Base-by-base conservation (phyloP, 2,113 vertebrate genomes). In the Anolis sagrei region DNA sequence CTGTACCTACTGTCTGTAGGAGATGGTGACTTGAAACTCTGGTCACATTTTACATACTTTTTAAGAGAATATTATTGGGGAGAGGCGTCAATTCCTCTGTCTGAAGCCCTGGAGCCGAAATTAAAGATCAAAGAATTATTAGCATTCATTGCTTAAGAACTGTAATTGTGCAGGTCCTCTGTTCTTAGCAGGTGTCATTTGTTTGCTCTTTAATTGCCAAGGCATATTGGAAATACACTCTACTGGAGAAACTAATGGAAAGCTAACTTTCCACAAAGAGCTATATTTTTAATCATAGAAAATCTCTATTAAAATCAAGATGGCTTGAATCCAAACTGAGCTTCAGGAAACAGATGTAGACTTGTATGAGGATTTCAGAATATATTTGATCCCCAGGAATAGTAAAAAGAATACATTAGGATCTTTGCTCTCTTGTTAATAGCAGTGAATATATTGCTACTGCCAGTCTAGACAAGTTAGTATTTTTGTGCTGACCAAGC, bases 401-500 rank as follows among this genome's bases (percentile, higher is more conserved):
- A 0, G 0, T 78, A 78, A 39, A 64, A 68, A 73, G 44, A 72
- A 92, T 49, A 84, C 48, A 79, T 29, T 72, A 34, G 80, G 27
- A 80, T 80, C 49, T 62, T 51, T 79, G 64, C 72, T 0, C 23
- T 87, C 58, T 81, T 2, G 1, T 29, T 64, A 0, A 0, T 51
- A 83, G 54, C 0, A 0, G 70, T 83, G 51, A 72, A 88, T 75
- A 36, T 75, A 1, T 5, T 84, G 19, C 34, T 64, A 44, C 75
- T 64, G 21, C 70, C 44, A 51, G 70, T 39, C 39, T 75, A 74
- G 21, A 36, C 34, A 79, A 74, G 69, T 73, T 80, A 62, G 69
- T 54, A 86, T 48, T 83, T 51, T 83, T 83, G 48, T 62, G 68
- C 77, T 86, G 76, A 64, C 82, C 44, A 18, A 48, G 82, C n/a